Conservation (phyloP, 2,888 invertebrate genomes). For the Clepsis dumicolana region DNA sequence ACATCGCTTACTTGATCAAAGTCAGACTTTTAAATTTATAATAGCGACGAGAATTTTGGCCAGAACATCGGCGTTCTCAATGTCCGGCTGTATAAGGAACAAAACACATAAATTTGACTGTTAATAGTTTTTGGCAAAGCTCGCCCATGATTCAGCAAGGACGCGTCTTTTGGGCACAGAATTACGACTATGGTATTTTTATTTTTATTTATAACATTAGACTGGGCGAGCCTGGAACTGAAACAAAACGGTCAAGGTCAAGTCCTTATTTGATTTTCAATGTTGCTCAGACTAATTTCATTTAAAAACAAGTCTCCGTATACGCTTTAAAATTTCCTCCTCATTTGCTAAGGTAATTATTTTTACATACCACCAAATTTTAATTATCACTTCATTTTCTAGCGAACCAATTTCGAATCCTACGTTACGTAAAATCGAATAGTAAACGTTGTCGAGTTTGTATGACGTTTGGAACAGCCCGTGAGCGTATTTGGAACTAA, state of each 20-base stretch:
- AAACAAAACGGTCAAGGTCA: background rate
- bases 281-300: too few species aligned
- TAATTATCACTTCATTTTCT: too few species aligned
- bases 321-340: too few species aligned
- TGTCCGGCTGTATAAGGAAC: background rate
- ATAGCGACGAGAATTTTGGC: conserved; percentile 1
- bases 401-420: too few species aligned
- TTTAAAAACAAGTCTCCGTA: too few species aligned
- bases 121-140: conserved; percentile 40
- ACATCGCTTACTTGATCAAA: conserved; percentile 8
- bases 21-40: background rate
- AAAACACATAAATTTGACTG: conserved; percentile 15
- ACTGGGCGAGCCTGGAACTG: background rate
- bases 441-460: too few species aligned
- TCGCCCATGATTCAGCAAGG: conserved; percentile 18
- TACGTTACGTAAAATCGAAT: too few species aligned
- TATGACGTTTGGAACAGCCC: too few species aligned
- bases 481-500: too few species aligned
- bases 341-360: too few species aligned
- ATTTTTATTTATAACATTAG: background rate
- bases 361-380: too few species aligned
- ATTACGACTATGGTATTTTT: conserved; percentile 26
- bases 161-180: conserved; percentile 19
- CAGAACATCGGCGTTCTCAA: conserved; percentile 4
- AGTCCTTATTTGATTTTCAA: background rate